Evolutionary conservation across 2,888 invertebrate species (phyloP).

Genomic region (Actias luna): DNA sequence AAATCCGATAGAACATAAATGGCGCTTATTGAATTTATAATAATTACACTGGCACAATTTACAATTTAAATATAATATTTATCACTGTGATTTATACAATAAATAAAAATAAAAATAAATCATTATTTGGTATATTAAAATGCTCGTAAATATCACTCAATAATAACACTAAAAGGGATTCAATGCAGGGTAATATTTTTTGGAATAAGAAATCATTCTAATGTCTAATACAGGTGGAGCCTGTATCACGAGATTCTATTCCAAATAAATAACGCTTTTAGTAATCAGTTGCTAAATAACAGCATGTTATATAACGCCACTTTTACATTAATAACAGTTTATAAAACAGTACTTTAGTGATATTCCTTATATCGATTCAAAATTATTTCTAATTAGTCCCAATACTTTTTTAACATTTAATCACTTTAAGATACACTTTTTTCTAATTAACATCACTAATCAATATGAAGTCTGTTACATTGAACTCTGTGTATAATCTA

Average conservation of each 20-base stretch:
- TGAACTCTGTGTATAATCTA: background rate
- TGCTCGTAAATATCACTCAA: constrained; percentile 26
- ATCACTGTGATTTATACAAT: constrained; percentile 44
- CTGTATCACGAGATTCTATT: too few relatives aligned
- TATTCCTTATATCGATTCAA: too few relatives aligned
- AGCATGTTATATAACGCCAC: too few relatives aligned
- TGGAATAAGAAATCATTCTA: background rate
- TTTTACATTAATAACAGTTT: too few relatives aligned
- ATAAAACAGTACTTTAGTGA: too few relatives aligned
- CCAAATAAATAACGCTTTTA: too few relatives aligned
- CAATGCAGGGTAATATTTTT: background rate
- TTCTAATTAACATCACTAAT: background rate
- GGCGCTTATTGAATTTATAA: constrained; percentile 39
- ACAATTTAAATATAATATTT: constrained; percentile 29
- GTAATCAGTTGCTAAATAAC: too few relatives aligned
- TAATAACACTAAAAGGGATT: constrained; percentile 8
- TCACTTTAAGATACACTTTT: background rate
- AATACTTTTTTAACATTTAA: too few relatives aligned
- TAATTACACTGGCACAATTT: constrained; percentile 56
- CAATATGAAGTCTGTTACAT: background rate
- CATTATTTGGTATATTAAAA: constrained; percentile 70
- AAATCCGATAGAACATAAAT: constrained; percentile 11
- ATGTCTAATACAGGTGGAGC: too few relatives aligned
- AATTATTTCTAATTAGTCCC: too few relatives aligned
- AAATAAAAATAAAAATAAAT: constrained; percentile 47